A percentile compares a stretch with the other conserved stretches of the same genome.
These are phyloP conservation scores for Crotophaga sulcirostris DNA, from an alignment of 2,113 vertebrate species.

Conservation along the genomic window DNA sequence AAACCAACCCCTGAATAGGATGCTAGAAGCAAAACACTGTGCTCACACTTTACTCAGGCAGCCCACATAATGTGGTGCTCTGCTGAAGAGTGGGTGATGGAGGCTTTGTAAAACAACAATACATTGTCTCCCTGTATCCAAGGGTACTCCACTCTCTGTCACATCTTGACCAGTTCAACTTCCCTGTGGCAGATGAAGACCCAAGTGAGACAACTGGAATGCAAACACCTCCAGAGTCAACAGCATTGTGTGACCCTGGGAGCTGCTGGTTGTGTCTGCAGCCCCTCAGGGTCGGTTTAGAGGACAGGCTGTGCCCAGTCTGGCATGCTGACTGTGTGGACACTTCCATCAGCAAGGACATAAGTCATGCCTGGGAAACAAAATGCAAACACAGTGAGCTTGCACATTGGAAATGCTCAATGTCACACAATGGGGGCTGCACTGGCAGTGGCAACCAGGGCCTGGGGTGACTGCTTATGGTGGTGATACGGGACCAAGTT, in stretches of 20 bases:
- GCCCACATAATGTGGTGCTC: neutral
- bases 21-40: neutral
- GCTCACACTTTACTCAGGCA: neutral
- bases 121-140: accelerated
- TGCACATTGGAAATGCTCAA: neutral
- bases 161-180: neutral
- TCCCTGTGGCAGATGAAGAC: neutral
- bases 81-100: neutral
- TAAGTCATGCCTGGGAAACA: neutral
- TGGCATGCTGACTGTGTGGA: neutral
- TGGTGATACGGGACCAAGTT: neutral
- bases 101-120: neutral
- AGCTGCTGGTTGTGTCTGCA: neutral
- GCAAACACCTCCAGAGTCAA: neutral
- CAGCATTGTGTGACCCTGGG: accelerated
- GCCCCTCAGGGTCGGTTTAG: neutral
- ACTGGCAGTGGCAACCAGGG: neutral
- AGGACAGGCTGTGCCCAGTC: neutral
- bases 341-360: neutral
- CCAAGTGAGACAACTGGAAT: neutral
- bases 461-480: neutral
- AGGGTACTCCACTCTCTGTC: neutral
- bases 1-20: neutral
- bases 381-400: neutral
- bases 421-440: accelerated